These are phyloP conservation scores for Eristalis tenax DNA, from an alignment of 2,888 invertebrate species.

Conservation along the genomic window DNA sequence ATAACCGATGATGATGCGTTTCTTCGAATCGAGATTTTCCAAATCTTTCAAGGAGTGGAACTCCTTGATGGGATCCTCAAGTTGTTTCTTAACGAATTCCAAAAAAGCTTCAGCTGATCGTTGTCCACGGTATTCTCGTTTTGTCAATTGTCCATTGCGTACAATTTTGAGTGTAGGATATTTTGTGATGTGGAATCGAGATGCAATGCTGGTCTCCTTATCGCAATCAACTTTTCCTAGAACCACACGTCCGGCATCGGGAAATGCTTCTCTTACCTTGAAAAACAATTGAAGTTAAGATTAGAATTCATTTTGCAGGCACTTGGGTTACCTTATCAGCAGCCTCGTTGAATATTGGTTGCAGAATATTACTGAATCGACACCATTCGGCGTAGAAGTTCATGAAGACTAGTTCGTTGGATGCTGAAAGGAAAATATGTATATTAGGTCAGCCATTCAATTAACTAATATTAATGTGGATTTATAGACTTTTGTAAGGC, in stretches of 20 bases:
- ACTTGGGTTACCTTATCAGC: constrained; percentile 87
- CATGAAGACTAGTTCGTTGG: constrained; percentile 97
- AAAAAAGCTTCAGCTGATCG: constrained; percentile 95
- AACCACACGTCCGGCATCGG: constrained; percentile 91
- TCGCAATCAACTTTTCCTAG: constrained; percentile 99
- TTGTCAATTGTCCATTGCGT: constrained; percentile 93
- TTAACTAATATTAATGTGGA: too few relatives aligned
- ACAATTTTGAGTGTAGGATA: constrained; percentile 99
- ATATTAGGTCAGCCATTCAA: too few relatives aligned
- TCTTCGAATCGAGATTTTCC: constrained; percentile 88
- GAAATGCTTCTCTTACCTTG: constrained; percentile 85
- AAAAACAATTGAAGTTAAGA: not conserved
- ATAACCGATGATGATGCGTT: constrained; percentile 94
- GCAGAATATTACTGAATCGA: constrained; percentile 97
- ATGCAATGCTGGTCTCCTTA: constrained; percentile 91
- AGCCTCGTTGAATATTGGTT: constrained; percentile 98
- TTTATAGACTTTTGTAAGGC: too few relatives aligned
- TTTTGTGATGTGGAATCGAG: constrained; percentile 97
- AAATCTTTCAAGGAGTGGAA: constrained; percentile 88
- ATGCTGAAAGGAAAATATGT: constrained; percentile 85
- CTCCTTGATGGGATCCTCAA: constrained; percentile 92
- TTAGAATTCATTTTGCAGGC: not conserved
- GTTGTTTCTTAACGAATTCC: constrained; percentile 93
- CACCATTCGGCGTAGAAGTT: constrained; percentile 99
- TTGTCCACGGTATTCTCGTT: constrained; percentile 94